Evolutionary conservation across 2,888 invertebrate species (phyloP), one percentile per base, ranked within the genome.

Genomic region (Drosophila recens): DNA sequence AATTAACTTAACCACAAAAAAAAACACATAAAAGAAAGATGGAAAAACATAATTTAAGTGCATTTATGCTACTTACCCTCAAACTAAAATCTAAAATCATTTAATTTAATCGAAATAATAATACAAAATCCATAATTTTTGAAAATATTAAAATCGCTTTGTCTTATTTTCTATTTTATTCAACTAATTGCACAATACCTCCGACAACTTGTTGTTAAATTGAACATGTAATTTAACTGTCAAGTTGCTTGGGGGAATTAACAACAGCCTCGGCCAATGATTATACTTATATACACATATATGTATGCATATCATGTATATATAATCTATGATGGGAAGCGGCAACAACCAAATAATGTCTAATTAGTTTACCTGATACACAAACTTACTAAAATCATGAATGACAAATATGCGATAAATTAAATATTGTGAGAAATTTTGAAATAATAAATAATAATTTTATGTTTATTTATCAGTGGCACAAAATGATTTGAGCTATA

Each of bases 71-170:
- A 82, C 86, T 83, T 66, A 67, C 76, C 78, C 75, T 70, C 64
- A 63, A 80, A 79, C 71, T 79, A 79, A 82, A 71, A 63, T 67
- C 71, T 67, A 73, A 65, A 66, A 66, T 33, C 54, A 61, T 67
- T 59, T 87, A 80, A 87, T 86, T 78, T 58, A 77, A 80, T 74
- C 61, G 43, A 87, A 79, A 80, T 57, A 79, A 80, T 57, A 82
- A 90, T 87, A 89, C 71, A 87, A 71, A 86, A 70, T 72, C 64
- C 70, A 89, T 76, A 87, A 81, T 81, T 87, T 84, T 85, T 79
- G 61, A 79, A 82, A 87, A 83, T 71, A 80, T 76, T 76, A 57
- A 70, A 67, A 54, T 42, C 38, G 63, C 65, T 67, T 68, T 72
- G 67, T 64, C 63, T 74, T 69, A 61, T 61, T 48, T 54, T 34